phyloP scores from a whole-genome alignment of 2,797 vertebrate species.

The Tapera naevia region DNA sequence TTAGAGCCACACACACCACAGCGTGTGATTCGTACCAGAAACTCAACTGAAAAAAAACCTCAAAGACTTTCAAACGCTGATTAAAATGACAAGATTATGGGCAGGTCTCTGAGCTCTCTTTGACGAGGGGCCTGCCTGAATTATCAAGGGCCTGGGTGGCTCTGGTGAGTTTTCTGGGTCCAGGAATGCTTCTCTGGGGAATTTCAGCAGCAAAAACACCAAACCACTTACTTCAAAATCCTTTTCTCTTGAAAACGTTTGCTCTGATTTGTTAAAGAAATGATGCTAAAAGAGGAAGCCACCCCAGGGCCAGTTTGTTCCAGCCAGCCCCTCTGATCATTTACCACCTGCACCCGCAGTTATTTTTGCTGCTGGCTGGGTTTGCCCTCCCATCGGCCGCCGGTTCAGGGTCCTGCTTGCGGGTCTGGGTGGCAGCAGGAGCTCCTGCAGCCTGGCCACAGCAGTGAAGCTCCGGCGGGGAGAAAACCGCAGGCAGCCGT shows the following conservation, averaged over 20 bases:
- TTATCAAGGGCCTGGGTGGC: accelerated
- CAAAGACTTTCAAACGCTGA: not conserved
- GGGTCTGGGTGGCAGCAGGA: not conserved
- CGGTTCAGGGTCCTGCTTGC: not conserved
- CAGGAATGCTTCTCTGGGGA: not conserved
- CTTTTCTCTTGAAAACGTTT: not conserved
- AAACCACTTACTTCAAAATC: accelerated
- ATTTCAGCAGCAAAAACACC: not conserved
- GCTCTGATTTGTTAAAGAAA: slow-evolving; percentile 48
- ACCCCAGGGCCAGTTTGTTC: accelerated
- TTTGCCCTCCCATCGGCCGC: not conserved
- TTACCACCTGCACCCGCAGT: accelerated
- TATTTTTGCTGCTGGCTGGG: not conserved
- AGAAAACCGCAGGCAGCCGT: not conserved
- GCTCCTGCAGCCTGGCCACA: not conserved
- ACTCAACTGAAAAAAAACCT: not conserved
- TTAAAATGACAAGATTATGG: not conserved
- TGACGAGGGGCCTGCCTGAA: not conserved
- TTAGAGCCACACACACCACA: not conserved
- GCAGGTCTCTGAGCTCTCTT: not conserved
- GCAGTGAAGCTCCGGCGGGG: not conserved
- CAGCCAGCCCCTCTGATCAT: not conserved
- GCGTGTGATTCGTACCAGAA: not conserved
- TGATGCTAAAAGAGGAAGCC: not conserved
- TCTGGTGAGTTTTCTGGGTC: not conserved